These are phyloP conservation scores for Motacilla tschutschensis DNA, from an alignment of 2,113 vertebrate genomes.

Conservation along the genomic window DNA sequence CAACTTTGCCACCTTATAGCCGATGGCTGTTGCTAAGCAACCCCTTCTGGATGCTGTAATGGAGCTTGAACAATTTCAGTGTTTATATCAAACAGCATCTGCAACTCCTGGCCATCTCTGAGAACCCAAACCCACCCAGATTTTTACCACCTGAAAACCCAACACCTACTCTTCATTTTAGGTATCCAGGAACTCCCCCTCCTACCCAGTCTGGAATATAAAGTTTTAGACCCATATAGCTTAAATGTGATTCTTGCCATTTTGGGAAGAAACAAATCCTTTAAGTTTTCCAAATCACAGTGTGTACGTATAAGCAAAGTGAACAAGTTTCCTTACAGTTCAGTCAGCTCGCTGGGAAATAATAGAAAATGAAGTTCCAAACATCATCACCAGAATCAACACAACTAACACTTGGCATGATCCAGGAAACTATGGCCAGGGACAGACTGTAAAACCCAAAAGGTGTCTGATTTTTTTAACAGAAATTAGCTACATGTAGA, in stretches of 20 bases:
- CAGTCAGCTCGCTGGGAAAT: neutral
- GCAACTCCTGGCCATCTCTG: fast-evolving
- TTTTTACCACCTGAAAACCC: neutral
- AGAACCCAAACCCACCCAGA: neutral
- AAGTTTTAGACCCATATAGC: neutral
- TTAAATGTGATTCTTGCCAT: neutral
- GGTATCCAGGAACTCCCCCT: neutral
- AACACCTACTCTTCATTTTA: neutral
- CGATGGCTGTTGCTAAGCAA: constrained; percentile 44
- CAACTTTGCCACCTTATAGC: constrained; percentile 28
- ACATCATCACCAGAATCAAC: neutral
- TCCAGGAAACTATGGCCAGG: neutral
- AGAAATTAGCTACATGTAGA: neutral
- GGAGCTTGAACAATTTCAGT: neutral
- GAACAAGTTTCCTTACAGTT: neutral
- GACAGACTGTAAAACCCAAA: neutral
- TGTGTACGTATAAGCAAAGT: neutral
- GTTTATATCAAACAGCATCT: neutral
- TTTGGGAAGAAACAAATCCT: neutral
- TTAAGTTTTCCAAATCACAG: neutral
- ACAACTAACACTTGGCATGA: neutral
- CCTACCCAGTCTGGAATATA: neutral
- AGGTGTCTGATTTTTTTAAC: neutral
- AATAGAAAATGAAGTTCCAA: neutral
- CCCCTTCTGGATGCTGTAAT: neutral